Evolutionary conservation across 2,113 vertebrate species (phyloP), one percentile per base, ranked within the genome.

Genomic region (Phasianus colchicus): DNA sequence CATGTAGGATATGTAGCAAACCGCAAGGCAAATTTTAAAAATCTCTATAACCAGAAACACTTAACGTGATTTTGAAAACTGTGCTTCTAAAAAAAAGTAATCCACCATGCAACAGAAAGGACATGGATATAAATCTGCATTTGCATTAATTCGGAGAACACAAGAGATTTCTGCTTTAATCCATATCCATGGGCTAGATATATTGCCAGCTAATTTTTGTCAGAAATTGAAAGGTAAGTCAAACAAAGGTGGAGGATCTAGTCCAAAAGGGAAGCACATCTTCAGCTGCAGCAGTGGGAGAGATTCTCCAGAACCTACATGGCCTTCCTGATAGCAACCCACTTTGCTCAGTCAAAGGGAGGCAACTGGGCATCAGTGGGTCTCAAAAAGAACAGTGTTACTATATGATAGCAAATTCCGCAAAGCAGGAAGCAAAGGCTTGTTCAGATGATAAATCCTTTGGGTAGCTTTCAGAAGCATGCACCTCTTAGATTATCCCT

Each of bases 161-260:
- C 6, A 58, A 34, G 40, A 87, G 92, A 42, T 5, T 65, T 78
- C n/a, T 70, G 48, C 7, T 74, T 5, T 52, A 43, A 78, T 14
- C 38, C 54, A 60, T 8, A 78, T 14, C 38, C 54, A 60, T 7
- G 83, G 20, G 34, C 6, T 24, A 75, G 50, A 10, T 78, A 81
- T 90, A 94, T 92, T 90, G 70, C 73, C 69, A 65, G 34, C 14
- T 83, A 91, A 80, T 88, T 73, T 82, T 29, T 71, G 20, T 69
- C 64, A 95, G 80, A 89, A 95, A 96, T 54, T 42, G 96, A 96
- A 88, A 96, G 22, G 36, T 11, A 54, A 30, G 54, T 47, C 80
- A 95, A 96, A 58, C 78, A 95, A 92, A 52, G 17, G 50, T 88
- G 22, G 32, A 45, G 6, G 11, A 32, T 71, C 61, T 95, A 52